Evolutionary conservation across 2,888 invertebrate genomes (phyloP), one percentile per base, ranked within the genome.

Genomic region (Erebia palarica): DNA sequence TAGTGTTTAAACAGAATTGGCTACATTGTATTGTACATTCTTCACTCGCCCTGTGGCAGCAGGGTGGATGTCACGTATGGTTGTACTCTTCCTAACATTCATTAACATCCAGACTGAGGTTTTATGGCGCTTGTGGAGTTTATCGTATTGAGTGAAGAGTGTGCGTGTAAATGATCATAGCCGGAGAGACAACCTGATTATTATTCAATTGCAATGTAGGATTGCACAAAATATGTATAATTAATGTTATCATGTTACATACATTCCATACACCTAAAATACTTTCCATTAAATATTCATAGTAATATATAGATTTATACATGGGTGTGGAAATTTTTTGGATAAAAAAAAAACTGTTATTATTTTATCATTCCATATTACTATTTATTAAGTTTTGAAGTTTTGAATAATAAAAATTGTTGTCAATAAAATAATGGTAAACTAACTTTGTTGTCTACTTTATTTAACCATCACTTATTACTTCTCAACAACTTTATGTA

Each of bases 391-490:
- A 21, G 27, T 58, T 27, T 58, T 13, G 65, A 67, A 63, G 36
- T 51, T 69, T 44, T 68, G 69, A 66, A 70, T 69, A 68, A 63
- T 66, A 71, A 58, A 59, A 65, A 69, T 72, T 75, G 74, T 75
- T 74, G 64, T 72, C 53, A 74, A 74, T 76, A 76, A 77, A 55
- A 55, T 47, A 36, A 73, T 75, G 69, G 69, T 69, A 69, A 69
- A 59, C 66, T 64, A 47, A 65, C 36, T 59, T 21, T 58, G 11
- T 68, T 59, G 63, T 73, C 69, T 72, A 65, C 60, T 63, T 72
- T 68, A 14, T 57, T 51, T n/a, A n/a, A 9, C 2, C 5, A 21
- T 27, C 58, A 21, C 18, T 13, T 58, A 1, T 21, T 8, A 11
- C 21, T 44, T 21, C 21, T 21, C 21, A 21, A 21, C 21, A 21